Percentiles rank a stretch among this genome's conserved stretches.
These are phyloP conservation scores for Nixonia krombeini DNA, from an alignment of 1,140 invertebrate genomes.

Conservation along the genomic window DNA sequence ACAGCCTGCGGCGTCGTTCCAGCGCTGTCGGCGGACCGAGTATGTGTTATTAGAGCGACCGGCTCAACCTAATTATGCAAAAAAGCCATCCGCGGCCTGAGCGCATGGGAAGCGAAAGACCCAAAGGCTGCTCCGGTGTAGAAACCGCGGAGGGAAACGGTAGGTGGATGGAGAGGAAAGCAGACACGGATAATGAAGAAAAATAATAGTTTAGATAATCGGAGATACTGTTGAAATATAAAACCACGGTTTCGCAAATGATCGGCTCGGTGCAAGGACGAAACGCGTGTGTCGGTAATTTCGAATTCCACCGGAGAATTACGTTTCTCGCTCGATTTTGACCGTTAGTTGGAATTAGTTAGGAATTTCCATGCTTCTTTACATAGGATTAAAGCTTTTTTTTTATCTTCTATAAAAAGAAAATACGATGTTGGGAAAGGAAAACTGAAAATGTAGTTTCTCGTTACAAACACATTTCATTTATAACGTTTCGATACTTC, in stretches of 20 bases:
- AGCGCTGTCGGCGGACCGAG: conserved; percentile 38
- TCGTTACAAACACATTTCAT: too few species aligned
- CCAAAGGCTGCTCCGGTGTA: conserved; percentile 27
- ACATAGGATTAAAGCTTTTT: too few species aligned
- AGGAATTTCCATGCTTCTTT: neutral
- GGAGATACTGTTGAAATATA: conserved; percentile 14
- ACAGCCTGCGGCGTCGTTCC: conserved; percentile 42
- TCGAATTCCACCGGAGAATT: neutral
- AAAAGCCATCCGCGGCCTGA: conserved; percentile 43
- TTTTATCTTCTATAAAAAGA: too few species aligned
- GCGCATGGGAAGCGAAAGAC: conserved; percentile 38
- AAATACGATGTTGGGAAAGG: too few species aligned
- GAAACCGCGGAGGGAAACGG: conserved; percentile 8
- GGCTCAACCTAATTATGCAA: conserved; percentile 53
- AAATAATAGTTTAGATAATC: conserved; percentile 34
- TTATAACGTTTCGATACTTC: too few species aligned
- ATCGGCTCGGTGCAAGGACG: neutral
- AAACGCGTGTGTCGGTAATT: neutral
- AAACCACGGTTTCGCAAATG: conserved; percentile 4
- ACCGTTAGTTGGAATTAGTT: neutral
- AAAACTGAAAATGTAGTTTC: too few species aligned
- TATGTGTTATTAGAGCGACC: conserved; percentile 53
- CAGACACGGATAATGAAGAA: conserved; percentile 28
- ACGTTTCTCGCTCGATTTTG: neutral
- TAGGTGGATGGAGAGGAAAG: conserved; percentile 16